Evolutionary conservation across 2,888 invertebrate genomes (phyloP).

Genomic region (Cataglyphis livida): DNA sequence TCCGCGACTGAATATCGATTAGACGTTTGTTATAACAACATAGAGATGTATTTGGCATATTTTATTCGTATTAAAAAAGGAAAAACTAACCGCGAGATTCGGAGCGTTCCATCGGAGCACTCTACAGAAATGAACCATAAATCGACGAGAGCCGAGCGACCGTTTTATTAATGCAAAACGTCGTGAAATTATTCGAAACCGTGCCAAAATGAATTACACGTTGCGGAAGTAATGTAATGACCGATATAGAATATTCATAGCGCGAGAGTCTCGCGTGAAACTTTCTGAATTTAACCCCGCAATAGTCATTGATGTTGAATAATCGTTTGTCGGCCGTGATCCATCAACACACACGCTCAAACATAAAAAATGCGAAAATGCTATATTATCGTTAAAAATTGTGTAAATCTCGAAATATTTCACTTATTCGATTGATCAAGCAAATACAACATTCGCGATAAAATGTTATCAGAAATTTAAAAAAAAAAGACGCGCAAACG

Average conservation of each 20-base stretch:
- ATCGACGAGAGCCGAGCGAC: constrained; percentile 55
- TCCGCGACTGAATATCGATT: constrained; percentile 35
- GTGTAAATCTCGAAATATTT: neutral
- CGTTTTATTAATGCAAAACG: constrained; percentile 68
- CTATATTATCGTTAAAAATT: constrained; percentile 2
- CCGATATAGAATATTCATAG: constrained; percentile 56
- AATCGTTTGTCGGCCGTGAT: constrained; percentile 18
- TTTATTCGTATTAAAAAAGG: constrained; percentile 13
- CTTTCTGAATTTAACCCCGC: constrained; percentile 47
- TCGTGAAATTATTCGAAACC: constrained; percentile 61
- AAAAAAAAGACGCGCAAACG: neutral
- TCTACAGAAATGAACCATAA: constrained; percentile 63
- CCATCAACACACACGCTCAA: neutral
- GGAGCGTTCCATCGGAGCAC: constrained; percentile 47
- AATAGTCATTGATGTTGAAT: constrained; percentile 41
- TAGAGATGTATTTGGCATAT: constrained; percentile 36
- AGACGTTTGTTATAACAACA: constrained; percentile 40
- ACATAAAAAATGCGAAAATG: neutral
- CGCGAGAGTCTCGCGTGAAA: constrained; percentile 27
- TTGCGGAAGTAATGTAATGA: constrained; percentile 44
- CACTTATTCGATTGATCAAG: neutral
- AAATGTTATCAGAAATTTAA: neutral
- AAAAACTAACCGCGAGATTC: constrained; percentile 1
- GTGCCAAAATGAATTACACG: constrained; percentile 66
- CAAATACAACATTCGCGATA: neutral